Base-by-base conservation (phyloP, 2,113 vertebrate species). In the Lepus americanus region DNA sequence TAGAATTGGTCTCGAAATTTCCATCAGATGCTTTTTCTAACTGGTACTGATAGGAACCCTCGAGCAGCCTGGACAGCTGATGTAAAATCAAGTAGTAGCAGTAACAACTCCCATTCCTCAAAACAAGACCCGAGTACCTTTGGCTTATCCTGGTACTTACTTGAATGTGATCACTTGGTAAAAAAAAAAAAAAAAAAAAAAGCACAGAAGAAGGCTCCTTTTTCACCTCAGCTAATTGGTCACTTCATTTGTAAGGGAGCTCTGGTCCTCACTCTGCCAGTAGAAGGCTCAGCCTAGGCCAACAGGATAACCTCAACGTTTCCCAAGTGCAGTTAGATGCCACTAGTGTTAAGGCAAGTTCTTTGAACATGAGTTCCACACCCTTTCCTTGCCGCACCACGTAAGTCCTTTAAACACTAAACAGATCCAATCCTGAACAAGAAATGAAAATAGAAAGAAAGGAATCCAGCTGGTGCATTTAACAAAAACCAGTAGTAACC, bases 141-240 rank as follows among this genome's bases (percentile, higher is more conserved):
- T 96, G 98, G 98, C 97, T 99, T 99, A 97, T 99, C 98, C 98
- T 99, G 97, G 84, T 97, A 98, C 97, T 89, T 91, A 95, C 97
- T 98, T 97, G 96, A 93, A 97, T 95, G 96, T 94, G 79, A 86
- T 69, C 92, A 95, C 78, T 64, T 83, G 96, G 96, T 89, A 36
- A 36, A 36, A 36, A 36, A 36, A 36, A 36, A 36, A 36, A 94
- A 95, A 97, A 44, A 39, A 39, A 39, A 39, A 98, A 97, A 92
- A 93, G 95, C 96, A 97, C 88, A 97, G 97, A 96, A 92, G 76
- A 90, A 92, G 92, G 97, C 95, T 94, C 92, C 91, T 96, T 93
- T 98, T 97, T 95, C 91, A 92, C 95, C 64, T 90, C 72, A 80
- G 95, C 53, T 97, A 98, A 98, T 93, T 87, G 90, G 78, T 89